Evolutionary conservation across 1,140 invertebrate species (phyloP), one percentile per base, ranked within the genome.

Genomic region (Neodiprion fabricii): DNA sequence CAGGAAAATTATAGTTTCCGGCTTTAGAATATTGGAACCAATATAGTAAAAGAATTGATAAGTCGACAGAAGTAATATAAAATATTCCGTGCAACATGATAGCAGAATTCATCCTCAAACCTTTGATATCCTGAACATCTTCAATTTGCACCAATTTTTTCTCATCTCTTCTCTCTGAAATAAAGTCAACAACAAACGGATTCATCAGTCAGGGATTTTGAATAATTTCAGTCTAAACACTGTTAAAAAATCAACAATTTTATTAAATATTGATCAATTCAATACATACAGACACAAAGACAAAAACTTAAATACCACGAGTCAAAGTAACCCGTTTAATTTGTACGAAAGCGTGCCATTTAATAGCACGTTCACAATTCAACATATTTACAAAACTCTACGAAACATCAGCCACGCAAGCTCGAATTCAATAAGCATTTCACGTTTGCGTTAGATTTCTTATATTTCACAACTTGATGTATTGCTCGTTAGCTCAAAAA

Each of bases 81-180:
- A 61, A 61, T 61, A 61, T 61, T 61, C 11, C 53, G n/a, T 61
- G 53, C 53, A 61, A 61, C 53, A 61, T 17, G 53, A 17, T 61
- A 17, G 53, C n/a, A 61, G 53, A 61, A 61, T 61, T 61, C 11
- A 61, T 17, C 75, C 75, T 78, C 85, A 85, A 88, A 88, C 87
- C 87, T 88, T 87, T 83, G 82, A 83, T 87, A 84, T 88, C 84
- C 77, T 79, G 86, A 87, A 87, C 80, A 88, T 88, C 86, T 79
- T 86, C 84, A 75, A 76, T 73, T 77, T 78, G 82, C 77, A 83
- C 81, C 74, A 79, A 77, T 81, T 79, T 83, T 78, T 79, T 85
- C 69, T 85, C 85, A 73, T 85, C 81, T 80, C 80, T 81, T 75
- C 76, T 81, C 74, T 87, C 85, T 87, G 83, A 17, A 85, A 87